A percentile compares a stretch with the other conserved stretches of the same genome.
phyloP scores from a whole-genome alignment of 2,113 vertebrate genomes.

The Silurus meridionalis region DNA sequence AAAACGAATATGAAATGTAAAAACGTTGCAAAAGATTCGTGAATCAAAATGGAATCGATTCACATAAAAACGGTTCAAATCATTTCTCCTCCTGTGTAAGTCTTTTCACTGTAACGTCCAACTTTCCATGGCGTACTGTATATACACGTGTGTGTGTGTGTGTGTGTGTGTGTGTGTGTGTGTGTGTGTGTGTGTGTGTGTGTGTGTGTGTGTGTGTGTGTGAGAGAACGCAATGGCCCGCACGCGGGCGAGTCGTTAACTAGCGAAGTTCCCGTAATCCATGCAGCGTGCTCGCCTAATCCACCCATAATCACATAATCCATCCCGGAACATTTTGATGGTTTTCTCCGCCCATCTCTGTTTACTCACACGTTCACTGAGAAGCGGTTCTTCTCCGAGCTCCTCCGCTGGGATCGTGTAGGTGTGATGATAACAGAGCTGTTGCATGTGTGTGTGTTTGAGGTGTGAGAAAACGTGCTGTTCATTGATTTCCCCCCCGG shows the following conservation, averaged over 20 bases:
- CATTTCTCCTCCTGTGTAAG: no score
- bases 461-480: constrained; percentile 31
- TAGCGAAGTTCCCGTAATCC: constrained; percentile 1
- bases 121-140: background rate
- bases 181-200: no score
- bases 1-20: background rate
- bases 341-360: background rate
- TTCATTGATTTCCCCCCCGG: constrained; percentile 26
- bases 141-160: background rate
- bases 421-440: constrained; percentile 26
- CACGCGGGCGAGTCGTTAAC: background rate
- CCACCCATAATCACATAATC: constrained; percentile 26
- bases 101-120: background rate
- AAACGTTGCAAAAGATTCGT: background rate
- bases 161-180: no score
- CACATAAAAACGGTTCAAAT: background rate
- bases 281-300: background rate
- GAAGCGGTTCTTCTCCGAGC: background rate
- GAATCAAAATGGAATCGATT: background rate
- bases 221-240: no score
- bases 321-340: constrained; percentile 3
- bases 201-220: no score
- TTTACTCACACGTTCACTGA: constrained; percentile 22
- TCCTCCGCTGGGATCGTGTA: constrained; percentile 42
- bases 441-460: constrained; percentile 18